Percentiles rank a stretch among this genome's conserved stretches.
Evolutionary conservation across 2,113 vertebrate species (phyloP).

Genomic region (Hypomesus transpacificus): DNA sequence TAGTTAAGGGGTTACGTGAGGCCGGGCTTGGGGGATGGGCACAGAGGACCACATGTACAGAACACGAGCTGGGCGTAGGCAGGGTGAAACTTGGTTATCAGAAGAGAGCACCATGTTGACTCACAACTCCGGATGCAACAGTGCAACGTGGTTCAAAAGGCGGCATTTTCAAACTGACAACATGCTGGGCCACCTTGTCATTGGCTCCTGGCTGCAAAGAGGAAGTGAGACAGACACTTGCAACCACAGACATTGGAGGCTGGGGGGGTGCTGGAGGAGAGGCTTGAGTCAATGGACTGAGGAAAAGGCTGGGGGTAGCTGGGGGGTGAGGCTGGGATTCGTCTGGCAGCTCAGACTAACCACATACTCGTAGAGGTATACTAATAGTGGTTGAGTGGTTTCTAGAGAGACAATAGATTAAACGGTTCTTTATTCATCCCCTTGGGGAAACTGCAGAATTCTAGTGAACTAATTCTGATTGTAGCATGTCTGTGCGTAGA

Average conservation of each 20-base stretch:
- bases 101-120: slow-evolving; percentile 23
- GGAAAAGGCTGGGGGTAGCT: slow-evolving; percentile 11
- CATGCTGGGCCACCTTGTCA: not conserved
- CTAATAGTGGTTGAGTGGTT: too few relatives aligned
- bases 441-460: too few relatives aligned
- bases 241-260: not conserved
- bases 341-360: too few relatives aligned
- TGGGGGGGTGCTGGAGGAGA: too few relatives aligned
- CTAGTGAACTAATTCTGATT: too few relatives aligned
- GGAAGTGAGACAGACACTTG: slow-evolving; percentile 51
- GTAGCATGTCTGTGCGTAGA: too few relatives aligned
- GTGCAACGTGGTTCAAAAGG: slow-evolving; percentile 35
- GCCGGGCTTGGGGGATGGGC: slow-evolving; percentile 19
- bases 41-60: slow-evolving; percentile 32
- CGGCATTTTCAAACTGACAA: slow-evolving; percentile 59
- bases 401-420: too few relatives aligned
- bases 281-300: not conserved
- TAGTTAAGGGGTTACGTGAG: not conserved
- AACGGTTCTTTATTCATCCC: too few relatives aligned
- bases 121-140: slow-evolving; percentile 32
- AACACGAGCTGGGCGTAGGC: slow-evolving; percentile 35
- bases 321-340: not conserved
- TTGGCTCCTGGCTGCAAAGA: slow-evolving; percentile 43
- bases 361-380: too few relatives aligned
- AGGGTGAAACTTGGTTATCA: slow-evolving; percentile 55